Percentiles rank a stretch among this genome's conserved stretches.
Evolutionary conservation across 2,888 invertebrate genomes (phyloP).

Genomic region (Neelides folsomi): DNA sequence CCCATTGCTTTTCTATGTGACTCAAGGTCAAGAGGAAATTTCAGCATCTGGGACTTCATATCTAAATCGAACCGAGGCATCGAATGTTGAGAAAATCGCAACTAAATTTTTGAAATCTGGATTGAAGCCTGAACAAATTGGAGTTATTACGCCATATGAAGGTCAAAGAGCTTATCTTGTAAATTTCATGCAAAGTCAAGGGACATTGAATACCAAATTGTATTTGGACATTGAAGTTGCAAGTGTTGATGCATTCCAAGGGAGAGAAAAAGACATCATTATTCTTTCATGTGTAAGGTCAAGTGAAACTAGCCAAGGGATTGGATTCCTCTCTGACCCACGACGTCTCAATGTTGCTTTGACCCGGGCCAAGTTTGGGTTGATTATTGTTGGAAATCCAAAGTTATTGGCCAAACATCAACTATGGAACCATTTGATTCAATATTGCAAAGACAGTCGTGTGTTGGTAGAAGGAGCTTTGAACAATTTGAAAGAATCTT

Average conservation of each 20-base stretch:
- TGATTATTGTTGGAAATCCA: slow-evolving; percentile 97
- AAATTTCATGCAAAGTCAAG: slow-evolving; percentile 98
- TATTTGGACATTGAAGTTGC: slow-evolving; percentile 99
- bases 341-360: slow-evolving; percentile 93
- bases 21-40: slow-evolving; percentile 96
- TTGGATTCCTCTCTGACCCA: slow-evolving; percentile 96
- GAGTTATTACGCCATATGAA: slow-evolving; percentile 97
- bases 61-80: slow-evolving; percentile 93
- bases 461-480: slow-evolving; percentile 94
- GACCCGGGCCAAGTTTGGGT: slow-evolving; percentile 91
- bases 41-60: slow-evolving; percentile 98
- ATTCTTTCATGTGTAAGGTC: slow-evolving; percentile 98
- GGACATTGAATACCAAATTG: slow-evolving; percentile 85
- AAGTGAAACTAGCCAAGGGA: slow-evolving; percentile 88
- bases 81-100: slow-evolving; percentile 95
- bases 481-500: slow-evolving; percentile 88
- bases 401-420: slow-evolving; percentile 97
- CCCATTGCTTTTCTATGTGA: slow-evolving; percentile 98
- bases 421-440: slow-evolving; percentile 93
- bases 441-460: slow-evolving; percentile 94
- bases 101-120: slow-evolving; percentile 89
- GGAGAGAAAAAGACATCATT: slow-evolving; percentile 96
- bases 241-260: slow-evolving; percentile 98
- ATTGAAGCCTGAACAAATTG: slow-evolving; percentile 94
- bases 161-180: slow-evolving; percentile 91